Evolutionary conservation across 2,888 invertebrate genomes (phyloP), one percentile per base, ranked within the genome.

Genomic region (Synergus umbraculus): DNA sequence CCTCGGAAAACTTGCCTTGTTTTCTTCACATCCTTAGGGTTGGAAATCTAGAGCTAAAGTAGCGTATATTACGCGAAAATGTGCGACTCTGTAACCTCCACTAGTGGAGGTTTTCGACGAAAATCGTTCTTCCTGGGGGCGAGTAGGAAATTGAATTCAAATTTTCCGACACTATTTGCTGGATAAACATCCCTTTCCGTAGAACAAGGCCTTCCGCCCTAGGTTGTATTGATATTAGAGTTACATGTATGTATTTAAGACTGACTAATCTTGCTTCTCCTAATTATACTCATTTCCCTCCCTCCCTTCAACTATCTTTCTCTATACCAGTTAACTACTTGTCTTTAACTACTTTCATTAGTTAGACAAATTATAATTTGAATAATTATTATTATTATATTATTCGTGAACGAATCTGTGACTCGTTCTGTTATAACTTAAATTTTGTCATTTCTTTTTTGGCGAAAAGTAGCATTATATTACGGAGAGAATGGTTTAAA

Each of bases 121-220:
- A 81, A 77, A 78, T 73, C 65, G 73, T 63, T 76, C 63, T 60
- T 80, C 73, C 84, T 80, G 69, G 67, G 78, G 82, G 81, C 81
- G 73, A 82, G 81, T 78, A 79, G 78, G 85, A 84, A 88, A 89
- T 89, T 88, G 87, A 88, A 89, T 88, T 87, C 87, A 87, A 88
- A 89, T 89, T 88, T 88, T 87, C 86, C 84, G 84, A 86, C 86
- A 82, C 81, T 88, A 87, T 89, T 90, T 90, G 84, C 87, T 82
- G 82, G 86, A 84, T 87, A 90, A 90, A 90, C 86, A 89, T 85
- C 86, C 86, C 85, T 82, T 82, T 69, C 79, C 81, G 77, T 80
- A 85, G 85, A 87, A 86, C 85, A 82, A 84, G 66, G 77, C 81
- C 77, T 44, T 46, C 58, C 60, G 58, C 65, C 64, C 77, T 58